Evolutionary conservation across 2,888 invertebrate species (phyloP).

Genomic region (Coleophora deauratella): DNA sequence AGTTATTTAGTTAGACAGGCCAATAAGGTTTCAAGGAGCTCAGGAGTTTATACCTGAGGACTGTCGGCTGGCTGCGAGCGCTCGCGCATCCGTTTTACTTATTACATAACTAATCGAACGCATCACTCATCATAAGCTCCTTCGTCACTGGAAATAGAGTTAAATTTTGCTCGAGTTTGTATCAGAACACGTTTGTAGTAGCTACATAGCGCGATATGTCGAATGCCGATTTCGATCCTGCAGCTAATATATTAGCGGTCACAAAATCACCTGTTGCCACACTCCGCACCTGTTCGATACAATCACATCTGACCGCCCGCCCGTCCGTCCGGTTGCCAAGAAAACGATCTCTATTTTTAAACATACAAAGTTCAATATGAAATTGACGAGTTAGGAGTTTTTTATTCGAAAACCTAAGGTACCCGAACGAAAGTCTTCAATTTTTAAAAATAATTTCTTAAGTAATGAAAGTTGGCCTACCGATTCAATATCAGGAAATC

Average conservation of each 20-base stretch:
- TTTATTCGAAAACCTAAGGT: conserved; percentile 25
- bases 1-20: too few species aligned
- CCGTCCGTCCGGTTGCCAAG: conserved; percentile 7
- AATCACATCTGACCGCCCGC: conserved; percentile 67
- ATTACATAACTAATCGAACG: too few species aligned
- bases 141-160: too few species aligned
- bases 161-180: too few species aligned
- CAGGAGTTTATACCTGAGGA: too few species aligned
- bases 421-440: conserved; percentile 43
- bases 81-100: too few species aligned
- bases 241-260: conserved; percentile 64
- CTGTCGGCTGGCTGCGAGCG: too few species aligned
- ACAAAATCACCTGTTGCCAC: conserved; percentile 65
- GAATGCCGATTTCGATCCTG: conserved; percentile 56
- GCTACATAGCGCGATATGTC: conserved; percentile 44
- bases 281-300: conserved; percentile 58
- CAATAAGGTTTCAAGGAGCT: too few species aligned
- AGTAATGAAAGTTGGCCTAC: conserved; percentile 29
- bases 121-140: too few species aligned
- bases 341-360: conserved; percentile 21
- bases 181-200: background rate
- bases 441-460: conserved; percentile 34
- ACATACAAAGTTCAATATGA: conserved; percentile 2
- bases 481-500: too few species aligned
- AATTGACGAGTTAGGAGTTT: conserved; percentile 13